Evolutionary conservation across 2,888 invertebrate genomes (phyloP), one percentile per base, ranked within the genome.

Genomic region (Lasioglossum morio): DNA sequence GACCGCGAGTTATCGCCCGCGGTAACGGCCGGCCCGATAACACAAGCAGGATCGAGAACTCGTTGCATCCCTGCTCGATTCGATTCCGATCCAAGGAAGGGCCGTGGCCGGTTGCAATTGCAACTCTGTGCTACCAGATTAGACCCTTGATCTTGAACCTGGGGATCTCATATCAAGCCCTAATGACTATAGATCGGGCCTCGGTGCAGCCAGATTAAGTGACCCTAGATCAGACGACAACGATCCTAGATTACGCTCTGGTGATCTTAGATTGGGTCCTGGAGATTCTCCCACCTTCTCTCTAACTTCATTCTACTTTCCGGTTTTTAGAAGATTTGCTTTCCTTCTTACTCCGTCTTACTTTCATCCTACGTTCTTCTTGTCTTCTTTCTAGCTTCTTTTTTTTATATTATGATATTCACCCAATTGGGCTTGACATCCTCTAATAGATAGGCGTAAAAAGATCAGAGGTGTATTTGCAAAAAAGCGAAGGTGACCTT

Each of bases 1-100:
- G 91, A 89, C 87, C 86, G 84, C 84, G 77, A 82, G 75, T 91
- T 91, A 91, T 91, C 90, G 87, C 78, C n/a, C 72, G 72, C 82
- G 72, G 85, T 76, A 84, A 88, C 70, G n/a, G 73, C 75, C 82
- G 76, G 69, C 43, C 69, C 81, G 90, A 91, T 91, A 89, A 87
- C 78, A 72, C 75, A 3, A 30, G 34, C 34, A 19, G 66, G 19
- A 66, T 34, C 66, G 66, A 66, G 30, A 34, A 8, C 66, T 63
- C 30, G 60, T 30, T 63, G 53, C 53, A 53, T 23, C 53, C 53
- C 53, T 23, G 23, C 53, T n/a, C 53, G 53, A 23, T 53, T 53
- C 23, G 53, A 53, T 19, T 48, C 48, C 53, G 23, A 23, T 48
- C 27, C 60, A 16, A 63, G 16, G 27, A 30, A 16, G 30, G 60